Evolutionary conservation across 2,113 vertebrate genomes (phyloP).

Genomic region (Amazona guildingii): DNA sequence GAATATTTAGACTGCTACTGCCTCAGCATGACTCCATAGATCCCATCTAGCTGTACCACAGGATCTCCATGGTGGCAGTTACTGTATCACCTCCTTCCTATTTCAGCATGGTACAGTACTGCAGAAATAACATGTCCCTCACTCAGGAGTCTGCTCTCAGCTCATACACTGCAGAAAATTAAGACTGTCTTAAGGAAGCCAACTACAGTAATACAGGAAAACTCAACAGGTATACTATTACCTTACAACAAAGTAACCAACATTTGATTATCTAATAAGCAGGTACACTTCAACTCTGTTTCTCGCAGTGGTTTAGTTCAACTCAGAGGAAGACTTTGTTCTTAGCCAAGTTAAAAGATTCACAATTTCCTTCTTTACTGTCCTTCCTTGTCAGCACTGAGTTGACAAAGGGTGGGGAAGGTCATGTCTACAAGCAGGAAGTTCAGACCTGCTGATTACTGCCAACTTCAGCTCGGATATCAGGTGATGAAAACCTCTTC

Average conservation of each 20-base stretch:
- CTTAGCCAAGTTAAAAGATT: background rate
- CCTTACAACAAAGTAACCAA: background rate
- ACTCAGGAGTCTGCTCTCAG: background rate
- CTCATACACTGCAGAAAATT: background rate
- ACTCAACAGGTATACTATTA: background rate
- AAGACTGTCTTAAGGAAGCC: background rate
- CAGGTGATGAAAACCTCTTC: background rate
- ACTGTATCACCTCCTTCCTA: fast-evolving
- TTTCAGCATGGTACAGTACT: background rate
- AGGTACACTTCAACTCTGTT: background rate
- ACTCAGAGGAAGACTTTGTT: background rate
- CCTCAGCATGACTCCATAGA: background rate
- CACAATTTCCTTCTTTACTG: background rate
- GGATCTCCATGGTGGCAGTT: background rate
- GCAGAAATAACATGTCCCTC: background rate
- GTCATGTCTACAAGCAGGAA: background rate
- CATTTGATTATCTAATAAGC: background rate
- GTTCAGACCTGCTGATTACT: background rate
- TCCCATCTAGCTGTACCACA: background rate
- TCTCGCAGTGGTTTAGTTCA: background rate
- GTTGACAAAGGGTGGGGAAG: conserved; percentile 23
- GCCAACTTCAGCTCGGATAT: background rate
- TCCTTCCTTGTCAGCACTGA: background rate
- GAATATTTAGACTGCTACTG: background rate
- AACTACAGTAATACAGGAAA: background rate